Conservation (phyloP, 2,888 invertebrate species). For the Bellardia bayeri region DNA sequence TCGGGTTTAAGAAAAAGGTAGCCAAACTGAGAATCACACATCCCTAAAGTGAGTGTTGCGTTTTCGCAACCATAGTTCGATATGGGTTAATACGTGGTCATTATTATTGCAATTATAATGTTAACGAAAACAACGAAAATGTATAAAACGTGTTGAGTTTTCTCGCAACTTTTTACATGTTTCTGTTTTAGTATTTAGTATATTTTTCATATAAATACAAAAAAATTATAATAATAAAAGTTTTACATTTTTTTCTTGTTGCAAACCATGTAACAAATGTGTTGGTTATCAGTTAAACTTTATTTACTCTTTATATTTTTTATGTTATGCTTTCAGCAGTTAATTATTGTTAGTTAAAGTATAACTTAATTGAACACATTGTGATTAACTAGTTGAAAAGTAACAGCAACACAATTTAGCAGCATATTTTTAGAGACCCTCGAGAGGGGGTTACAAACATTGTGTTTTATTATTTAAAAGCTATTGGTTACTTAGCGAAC, state of each 20-base stretch:
- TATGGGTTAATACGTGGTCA: constrained; percentile 32
- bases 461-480: neutral
- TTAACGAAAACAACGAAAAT: constrained; percentile 33
- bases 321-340: neutral
- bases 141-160: constrained; percentile 60
- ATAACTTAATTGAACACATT: constrained; percentile 56
- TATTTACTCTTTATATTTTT: neutral
- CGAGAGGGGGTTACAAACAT: neutral
- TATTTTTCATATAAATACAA: neutral
- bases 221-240: constrained; percentile 6
- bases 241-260: constrained; percentile 3
- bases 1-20: too few species aligned
- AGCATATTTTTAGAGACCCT: neutral
- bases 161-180: constrained; percentile 26
- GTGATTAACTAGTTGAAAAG: constrained; percentile 26
- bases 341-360: constrained; percentile 38
- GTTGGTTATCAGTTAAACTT: constrained; percentile 17
- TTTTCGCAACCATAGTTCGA: too few species aligned
- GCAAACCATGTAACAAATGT: constrained; percentile 37
- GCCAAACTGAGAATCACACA: too few species aligned
- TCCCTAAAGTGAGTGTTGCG: too few species aligned
- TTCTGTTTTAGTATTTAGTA: neutral
- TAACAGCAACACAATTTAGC: neutral
- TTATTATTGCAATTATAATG: constrained; percentile 41
- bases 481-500: neutral